A percentile compares a stretch with the other conserved stretches of the same genome.
phyloP scores from a whole-genome alignment of 2,888 invertebrate species.

The Stenurella melanura region DNA sequence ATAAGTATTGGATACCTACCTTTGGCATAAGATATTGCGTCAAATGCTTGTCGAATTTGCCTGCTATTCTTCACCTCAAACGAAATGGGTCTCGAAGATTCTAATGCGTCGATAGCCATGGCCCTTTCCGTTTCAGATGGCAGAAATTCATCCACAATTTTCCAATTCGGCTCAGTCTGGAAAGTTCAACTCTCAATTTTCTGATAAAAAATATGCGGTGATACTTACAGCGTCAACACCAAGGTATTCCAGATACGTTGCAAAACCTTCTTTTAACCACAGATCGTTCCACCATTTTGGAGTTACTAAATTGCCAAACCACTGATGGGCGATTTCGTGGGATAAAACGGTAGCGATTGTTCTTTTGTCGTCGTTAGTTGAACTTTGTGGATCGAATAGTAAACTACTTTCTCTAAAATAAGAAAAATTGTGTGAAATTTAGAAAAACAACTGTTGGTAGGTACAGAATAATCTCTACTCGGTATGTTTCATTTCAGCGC shows the following conservation, averaged over 20 bases:
- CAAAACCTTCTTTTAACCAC: constrained; percentile 87
- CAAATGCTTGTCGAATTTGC: constrained; percentile 82
- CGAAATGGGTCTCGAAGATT: constrained; percentile 80
- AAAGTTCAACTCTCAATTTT: constrained; percentile 15
- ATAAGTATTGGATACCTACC: constrained; percentile 62
- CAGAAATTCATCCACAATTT: constrained; percentile 76
- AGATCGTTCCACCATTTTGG: constrained; percentile 83
- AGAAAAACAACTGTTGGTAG: neutral
- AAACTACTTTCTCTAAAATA: constrained; percentile 77
- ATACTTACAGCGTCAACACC: constrained; percentile 76
- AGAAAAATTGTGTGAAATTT: constrained; percentile 23
- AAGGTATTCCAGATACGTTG: constrained; percentile 78
- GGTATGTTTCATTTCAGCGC: no score
- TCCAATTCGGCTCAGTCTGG: constrained; percentile 78
- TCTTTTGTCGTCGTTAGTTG: constrained; percentile 75
- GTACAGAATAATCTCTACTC: no score
- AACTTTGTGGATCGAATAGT: constrained; percentile 75
- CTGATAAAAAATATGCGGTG: neutral
- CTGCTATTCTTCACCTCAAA: constrained; percentile 78
- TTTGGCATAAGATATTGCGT: constrained; percentile 84
- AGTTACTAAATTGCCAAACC: constrained; percentile 85
- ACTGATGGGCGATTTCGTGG: constrained; percentile 86
- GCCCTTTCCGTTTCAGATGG: constrained; percentile 75
- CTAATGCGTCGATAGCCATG: constrained; percentile 78
- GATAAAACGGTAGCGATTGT: constrained; percentile 76